Conservation (phyloP, 37 sponge, comb jelly and placozoan species). For the Corticium candelabrum region DNA sequence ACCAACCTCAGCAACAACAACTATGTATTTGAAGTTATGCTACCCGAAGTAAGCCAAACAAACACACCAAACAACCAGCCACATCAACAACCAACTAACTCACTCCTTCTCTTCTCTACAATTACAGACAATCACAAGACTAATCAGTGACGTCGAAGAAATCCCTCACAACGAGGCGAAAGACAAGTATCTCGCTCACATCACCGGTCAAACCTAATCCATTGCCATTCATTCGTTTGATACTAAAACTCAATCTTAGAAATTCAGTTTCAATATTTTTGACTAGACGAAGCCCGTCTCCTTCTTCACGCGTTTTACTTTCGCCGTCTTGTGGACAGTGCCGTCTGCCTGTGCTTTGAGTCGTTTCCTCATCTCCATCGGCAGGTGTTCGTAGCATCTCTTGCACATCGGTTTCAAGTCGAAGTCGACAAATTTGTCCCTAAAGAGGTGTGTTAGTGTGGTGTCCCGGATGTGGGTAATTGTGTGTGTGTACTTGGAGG, state of each 20-base stretch:
- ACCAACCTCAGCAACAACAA: background rate
- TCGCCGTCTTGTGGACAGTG: slow-evolving; percentile 2
- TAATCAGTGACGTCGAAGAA: background rate
- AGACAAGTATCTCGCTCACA: background rate
- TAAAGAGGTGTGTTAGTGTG: no score
- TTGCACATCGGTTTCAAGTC: slow-evolving; percentile 89
- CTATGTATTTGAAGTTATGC: background rate
- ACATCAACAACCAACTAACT: no score
- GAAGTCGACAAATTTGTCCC: slow-evolving; percentile 77
- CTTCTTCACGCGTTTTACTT: slow-evolving; percentile 3
- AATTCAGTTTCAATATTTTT: background rate
- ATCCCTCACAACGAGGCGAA: background rate
- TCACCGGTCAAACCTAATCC: no score
- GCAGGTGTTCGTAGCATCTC: slow-evolving; percentile 85
- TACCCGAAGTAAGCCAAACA: background rate
- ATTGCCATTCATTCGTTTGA: no score
- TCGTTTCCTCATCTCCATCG: slow-evolving; percentile 72
- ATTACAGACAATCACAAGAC: background rate
- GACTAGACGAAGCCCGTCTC: background rate
- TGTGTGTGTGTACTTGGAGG: slow-evolving; percentile 41
- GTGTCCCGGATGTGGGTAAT: no score
- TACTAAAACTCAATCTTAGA: no score
- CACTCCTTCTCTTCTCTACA: background rate
- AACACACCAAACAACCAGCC: no score
- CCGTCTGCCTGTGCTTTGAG: slow-evolving; percentile 43